Evolutionary conservation across 2,113 vertebrate genomes (phyloP), one percentile per base, ranked within the genome.

Genomic region (Peromyscus polionotus): DNA sequence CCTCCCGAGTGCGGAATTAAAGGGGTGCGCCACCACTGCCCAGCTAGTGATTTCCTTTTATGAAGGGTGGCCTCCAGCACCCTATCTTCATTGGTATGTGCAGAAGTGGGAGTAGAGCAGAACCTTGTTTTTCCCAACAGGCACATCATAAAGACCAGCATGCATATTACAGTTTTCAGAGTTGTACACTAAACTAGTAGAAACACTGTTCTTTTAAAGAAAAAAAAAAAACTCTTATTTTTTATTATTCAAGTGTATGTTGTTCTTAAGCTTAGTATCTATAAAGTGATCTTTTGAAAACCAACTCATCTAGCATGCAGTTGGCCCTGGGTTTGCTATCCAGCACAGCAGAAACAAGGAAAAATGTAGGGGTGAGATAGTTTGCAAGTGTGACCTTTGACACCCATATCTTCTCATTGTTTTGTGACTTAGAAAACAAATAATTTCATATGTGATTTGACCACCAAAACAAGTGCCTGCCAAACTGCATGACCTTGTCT

Each of bases 351-450:
- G 24, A 42, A 84, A 83, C 16, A 33, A 80, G 36, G 33, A 57
- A 17, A 76, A 65, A 85, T 26, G 33, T 76, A 11, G 42, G 75
- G 42, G 42, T 76, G 75, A 76, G 39, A 28, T 48, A 42, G 75
- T 51, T 79, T 79, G 45, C 11, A 51, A 51, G 80, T 57, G 80
- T 57, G 39, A 9, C 20, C 75, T 61, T 61, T 61, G 31, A 59
- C 12, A 0, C 36, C 33, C 17, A 5, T 88, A 6, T 65, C 9
- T 26, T 90, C 45, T 97, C 67, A 31, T 10, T 96, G 70, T 83
- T 96, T 93, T 70, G 51, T 89, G 33, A 90, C 88, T 93, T 91
- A 81, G 83, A 89, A 95, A 95, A 91, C 24, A 81, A 73, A 36
- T 84, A 33, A 87, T 95, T 83, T 24, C 31, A 22, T 86, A 20